Conservation (phyloP, 1,140 invertebrate species). For the Druon quercuslanigerum region DNA sequence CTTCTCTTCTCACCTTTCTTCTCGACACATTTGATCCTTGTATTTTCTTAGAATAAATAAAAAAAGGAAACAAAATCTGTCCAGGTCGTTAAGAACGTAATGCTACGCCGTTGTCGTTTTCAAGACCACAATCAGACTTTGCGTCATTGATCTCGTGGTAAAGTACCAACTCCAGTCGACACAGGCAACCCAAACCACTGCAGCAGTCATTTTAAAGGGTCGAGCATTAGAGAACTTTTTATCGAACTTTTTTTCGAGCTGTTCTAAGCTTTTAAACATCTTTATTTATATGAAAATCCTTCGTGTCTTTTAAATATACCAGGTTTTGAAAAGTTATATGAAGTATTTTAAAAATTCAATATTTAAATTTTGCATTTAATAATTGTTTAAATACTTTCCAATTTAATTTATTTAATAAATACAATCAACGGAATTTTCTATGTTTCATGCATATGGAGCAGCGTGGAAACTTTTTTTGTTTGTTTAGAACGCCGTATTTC, state of each 20-base stretch:
- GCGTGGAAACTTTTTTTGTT: too few relatives aligned
- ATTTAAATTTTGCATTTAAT: too few relatives aligned
- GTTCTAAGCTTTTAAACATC: too few relatives aligned
- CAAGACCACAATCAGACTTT: constrained; percentile 7
- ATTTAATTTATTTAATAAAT: too few relatives aligned
- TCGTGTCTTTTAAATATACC: too few relatives aligned
- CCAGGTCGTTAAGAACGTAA: not conserved
- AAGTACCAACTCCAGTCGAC: not conserved
- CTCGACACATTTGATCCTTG: not conserved
- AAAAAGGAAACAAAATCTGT: not conserved
- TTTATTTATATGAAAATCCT: too few relatives aligned
- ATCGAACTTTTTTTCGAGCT: not conserved
- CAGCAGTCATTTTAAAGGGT: not conserved
- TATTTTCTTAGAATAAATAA: not conserved
- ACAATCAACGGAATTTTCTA: too few relatives aligned
- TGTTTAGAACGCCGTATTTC: too few relatives aligned
- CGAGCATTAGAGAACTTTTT: not conserved
- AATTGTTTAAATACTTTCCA: too few relatives aligned
- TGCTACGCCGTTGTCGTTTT: not conserved
- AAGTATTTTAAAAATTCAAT: too few relatives aligned
- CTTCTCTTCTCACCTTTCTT: not conserved
- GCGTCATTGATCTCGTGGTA: constrained; percentile 3
- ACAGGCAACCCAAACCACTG: not conserved
- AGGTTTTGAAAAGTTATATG: too few relatives aligned
- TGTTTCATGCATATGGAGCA: too few relatives aligned